Evolutionary conservation across 1,140 invertebrate species (phyloP), one percentile per base, ranked within the genome.

Genomic region (Neuroterus valhalla): DNA sequence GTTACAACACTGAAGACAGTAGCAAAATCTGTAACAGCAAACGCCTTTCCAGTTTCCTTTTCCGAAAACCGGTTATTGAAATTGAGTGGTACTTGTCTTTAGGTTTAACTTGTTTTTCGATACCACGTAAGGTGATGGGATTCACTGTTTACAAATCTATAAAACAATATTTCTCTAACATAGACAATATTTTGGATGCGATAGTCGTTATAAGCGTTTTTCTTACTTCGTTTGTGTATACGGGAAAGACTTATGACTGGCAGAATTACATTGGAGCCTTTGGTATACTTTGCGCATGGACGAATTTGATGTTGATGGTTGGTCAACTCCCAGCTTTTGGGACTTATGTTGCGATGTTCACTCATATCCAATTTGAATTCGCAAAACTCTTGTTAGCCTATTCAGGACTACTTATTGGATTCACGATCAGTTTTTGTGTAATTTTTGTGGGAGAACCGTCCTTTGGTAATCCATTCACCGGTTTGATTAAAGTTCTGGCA

Each of bases 331-430:
- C 93, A 14, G 90, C 92, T 76, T 93, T 93, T 78, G 93, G 93
- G 11, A 91, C 93, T 26, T 94, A 94, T 74, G 92, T 94, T 0
- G 93, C 93, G 0, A 93, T 93, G 92, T 93, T 93, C 73, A 92
- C 92, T n/a, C 93, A 92, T 70, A 92, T 93, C 38, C 90, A 93
- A 21, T 92, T 91, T 44, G 93, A 94, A 77, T 93, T 94, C 74
- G 86, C 92, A 1, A 93, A 93, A 79, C 81, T 94, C 14, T 76
- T 94, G 2, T 69, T 93, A 4, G 93, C 93, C 0, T 94, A 94
- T 74, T 90, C 93, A 2, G 93, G 92, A 21, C 79, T 94, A 4
- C 82, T 94, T 11, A 90, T 93, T 44, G 93, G 93, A 3, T 94
- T 94, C 77, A 92, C 93, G 0, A 91, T 94, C 46, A 93, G 92